Evolutionary conservation across 2,797 vertebrate species (phyloP).

Genomic region (Onychomys arenicola): DNA sequence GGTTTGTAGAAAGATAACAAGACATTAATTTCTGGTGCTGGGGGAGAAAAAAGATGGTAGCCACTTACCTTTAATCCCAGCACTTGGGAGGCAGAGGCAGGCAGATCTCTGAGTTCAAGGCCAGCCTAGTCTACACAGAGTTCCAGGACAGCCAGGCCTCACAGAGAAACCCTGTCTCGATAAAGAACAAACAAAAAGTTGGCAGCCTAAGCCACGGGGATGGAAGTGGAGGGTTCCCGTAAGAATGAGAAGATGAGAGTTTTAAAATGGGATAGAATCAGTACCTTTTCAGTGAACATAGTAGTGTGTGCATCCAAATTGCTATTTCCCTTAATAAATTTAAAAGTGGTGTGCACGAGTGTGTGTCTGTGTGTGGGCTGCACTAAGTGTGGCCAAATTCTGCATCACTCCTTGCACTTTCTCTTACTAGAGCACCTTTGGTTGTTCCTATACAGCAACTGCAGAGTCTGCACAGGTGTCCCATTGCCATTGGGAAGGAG

Average conservation of each 20-base stretch:
- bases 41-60: conserved; percentile 52
- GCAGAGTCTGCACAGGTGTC: background rate
- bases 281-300: background rate
- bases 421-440: background rate
- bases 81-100: background rate
- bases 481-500: too few species aligned
- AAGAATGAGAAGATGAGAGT: conserved; percentile 10
- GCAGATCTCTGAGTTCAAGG: background rate
- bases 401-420: background rate
- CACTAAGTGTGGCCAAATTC: background rate
- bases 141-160: background rate
- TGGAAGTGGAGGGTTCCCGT: conserved; percentile 31
- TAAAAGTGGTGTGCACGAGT: background rate
- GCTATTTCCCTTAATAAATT: background rate
- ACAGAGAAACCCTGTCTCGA: background rate
- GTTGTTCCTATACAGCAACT: background rate
- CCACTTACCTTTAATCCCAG: background rate
- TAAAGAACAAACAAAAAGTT: background rate
- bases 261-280: background rate
- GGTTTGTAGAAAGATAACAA: conserved; percentile 50
- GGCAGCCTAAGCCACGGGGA: background rate
- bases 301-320: background rate
- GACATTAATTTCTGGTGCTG: conserved; percentile 43
- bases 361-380: background rate
- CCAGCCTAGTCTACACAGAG: background rate